phyloP scores from a whole-genome alignment of 1,140 invertebrate species.

The Ips typographus region DNA sequence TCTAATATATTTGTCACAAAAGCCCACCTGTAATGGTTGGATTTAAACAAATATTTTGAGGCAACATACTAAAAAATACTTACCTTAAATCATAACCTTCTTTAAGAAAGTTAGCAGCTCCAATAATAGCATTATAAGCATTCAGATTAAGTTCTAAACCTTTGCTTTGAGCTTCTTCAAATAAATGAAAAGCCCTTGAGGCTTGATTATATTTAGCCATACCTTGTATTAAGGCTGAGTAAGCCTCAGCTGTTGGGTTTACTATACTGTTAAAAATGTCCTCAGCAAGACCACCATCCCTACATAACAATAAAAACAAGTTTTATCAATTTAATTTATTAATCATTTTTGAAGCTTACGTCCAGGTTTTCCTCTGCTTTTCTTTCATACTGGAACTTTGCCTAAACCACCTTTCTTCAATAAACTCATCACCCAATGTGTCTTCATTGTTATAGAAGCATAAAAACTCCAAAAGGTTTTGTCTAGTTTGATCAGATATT shows the following conservation, averaged over 20 bases:
- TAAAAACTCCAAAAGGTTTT: constrained; percentile 76
- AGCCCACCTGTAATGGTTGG: constrained; percentile 54
- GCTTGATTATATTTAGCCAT: constrained; percentile 69
- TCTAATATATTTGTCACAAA: constrained; percentile 60
- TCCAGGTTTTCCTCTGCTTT: constrained; percentile 69
- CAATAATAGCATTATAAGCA: constrained; percentile 74
- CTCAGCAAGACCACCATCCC: constrained; percentile 68
- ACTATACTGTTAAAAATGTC: constrained; percentile 65
- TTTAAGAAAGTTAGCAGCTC: constrained; percentile 59
- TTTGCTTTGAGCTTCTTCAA: constrained; percentile 67
- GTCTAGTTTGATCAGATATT: constrained; percentile 63
- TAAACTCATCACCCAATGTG: constrained; percentile 62
- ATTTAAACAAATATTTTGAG: neutral
- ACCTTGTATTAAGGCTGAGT: constrained; percentile 70
- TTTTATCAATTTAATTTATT: neutral
- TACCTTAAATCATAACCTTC: constrained; percentile 60
- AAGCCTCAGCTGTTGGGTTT: constrained; percentile 63
- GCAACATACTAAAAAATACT: neutral
- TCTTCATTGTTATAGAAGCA: constrained; percentile 80
- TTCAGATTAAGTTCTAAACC: constrained; percentile 63
- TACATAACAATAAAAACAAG: constrained; percentile 45
- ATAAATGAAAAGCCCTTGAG: constrained; percentile 64
- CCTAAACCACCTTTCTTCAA: constrained; percentile 78
- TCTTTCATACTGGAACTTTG: constrained; percentile 55
- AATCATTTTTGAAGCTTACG: constrained; percentile 55